phyloP scores from a whole-genome alignment of 2,888 invertebrate species.

The Carcina quercana region DNA sequence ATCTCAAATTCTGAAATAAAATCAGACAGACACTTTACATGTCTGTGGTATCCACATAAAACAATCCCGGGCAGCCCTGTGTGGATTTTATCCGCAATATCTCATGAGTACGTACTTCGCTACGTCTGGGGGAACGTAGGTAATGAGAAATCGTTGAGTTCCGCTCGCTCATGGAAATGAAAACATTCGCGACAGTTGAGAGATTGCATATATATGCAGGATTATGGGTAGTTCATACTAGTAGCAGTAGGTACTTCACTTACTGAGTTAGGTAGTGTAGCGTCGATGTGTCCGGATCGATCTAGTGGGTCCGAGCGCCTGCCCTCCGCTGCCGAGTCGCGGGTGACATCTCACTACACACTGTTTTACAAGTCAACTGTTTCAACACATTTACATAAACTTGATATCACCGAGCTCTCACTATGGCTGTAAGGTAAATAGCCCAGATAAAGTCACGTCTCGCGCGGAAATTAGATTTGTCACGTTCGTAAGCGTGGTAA shows the following conservation, averaged over 20 bases:
- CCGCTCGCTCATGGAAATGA: slow-evolving; percentile 8
- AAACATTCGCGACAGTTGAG: slow-evolving; percentile 8
- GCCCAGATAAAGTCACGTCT: too few relatives aligned
- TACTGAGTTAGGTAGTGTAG: slow-evolving; percentile 40
- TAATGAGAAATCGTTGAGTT: slow-evolving; percentile 9
- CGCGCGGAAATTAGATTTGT: too few relatives aligned
- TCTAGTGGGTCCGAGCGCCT: slow-evolving; percentile 50
- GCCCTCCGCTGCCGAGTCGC: too few relatives aligned
- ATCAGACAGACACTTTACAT: too few relatives aligned
- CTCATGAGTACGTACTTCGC: slow-evolving; percentile 2
- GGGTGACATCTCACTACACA: slow-evolving; percentile 30
- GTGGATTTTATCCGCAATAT: slow-evolving; percentile 7
- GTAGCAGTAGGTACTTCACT: slow-evolving; percentile 30
- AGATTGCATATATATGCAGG: slow-evolving; percentile 19
- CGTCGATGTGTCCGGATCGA: slow-evolving; percentile 52
- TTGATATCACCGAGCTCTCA: too few relatives aligned
- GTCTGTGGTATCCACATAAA: too few relatives aligned
- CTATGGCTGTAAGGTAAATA: too few relatives aligned
- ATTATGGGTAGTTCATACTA: slow-evolving; percentile 6
- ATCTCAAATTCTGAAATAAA: too few relatives aligned
- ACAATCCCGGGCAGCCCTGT: too few relatives aligned
- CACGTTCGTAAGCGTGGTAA: too few relatives aligned
- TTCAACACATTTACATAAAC: too few relatives aligned
- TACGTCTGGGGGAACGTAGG: neutral
- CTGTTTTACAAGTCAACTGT: too few relatives aligned